Evolutionary conservation across 2,888 invertebrate genomes (phyloP), one percentile per base, ranked within the genome.

Genomic region (Drosophila paramelanica): DNA sequence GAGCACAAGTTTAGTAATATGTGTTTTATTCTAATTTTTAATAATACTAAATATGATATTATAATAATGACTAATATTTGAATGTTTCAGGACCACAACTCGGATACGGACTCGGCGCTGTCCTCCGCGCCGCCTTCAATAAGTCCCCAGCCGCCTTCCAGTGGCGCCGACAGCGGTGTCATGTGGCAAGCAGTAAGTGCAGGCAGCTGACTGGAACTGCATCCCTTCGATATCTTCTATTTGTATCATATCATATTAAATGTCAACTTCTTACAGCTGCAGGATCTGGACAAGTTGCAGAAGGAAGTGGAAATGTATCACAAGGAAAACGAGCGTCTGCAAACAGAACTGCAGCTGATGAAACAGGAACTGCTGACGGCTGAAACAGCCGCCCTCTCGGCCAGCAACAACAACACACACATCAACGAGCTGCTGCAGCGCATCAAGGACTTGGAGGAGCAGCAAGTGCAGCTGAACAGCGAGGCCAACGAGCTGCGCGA

Each of bases 401-500:
- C 91, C 76, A 79, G 90, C 83, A 75, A 90, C 82, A 81, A 92
- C 78, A 82, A 89, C 77, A 75, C 89, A 69, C 88, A 90, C 68
- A 78, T 88, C 69, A 79, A 92, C 85, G 67, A 90, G 89, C 69
- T 93, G 80, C 62, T 92, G 73, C 89, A 91, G 38, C 88, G 93
- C 65, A 91, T 94, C 39, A 92, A 92, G 56, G 92, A 92, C 52
- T 87, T 93, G 55, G 93, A 93, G 77, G 93, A 93, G 36, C 92
- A 93, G 50, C 93, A 95, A 91, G 92, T 94, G 89, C 93, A 94
- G 71, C 93, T 96, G 42, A 92, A 94, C 84, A 94, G 95, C 86
- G 96, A 96, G 90, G 93, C 95, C 74, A 94, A 95, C 78, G 96
- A 96, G 92, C 93, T 96, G 86, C 94, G 95, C 80, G 96, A 96